Evolutionary conservation across 2,797 vertebrate species (phyloP).

Genomic region (Centropyge bicolor): DNA sequence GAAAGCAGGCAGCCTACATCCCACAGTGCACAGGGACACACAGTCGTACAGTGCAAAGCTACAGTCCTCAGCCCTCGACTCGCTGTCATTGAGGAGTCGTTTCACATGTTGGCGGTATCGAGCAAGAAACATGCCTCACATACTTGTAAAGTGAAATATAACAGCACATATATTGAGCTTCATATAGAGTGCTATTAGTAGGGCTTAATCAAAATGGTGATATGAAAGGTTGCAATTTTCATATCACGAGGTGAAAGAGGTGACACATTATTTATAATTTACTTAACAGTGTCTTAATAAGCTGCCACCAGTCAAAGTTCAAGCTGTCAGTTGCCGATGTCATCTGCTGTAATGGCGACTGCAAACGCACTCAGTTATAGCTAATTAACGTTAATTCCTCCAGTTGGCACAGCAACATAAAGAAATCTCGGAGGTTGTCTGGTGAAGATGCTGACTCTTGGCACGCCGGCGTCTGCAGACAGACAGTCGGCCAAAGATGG

Average conservation of each 20-base stretch:
- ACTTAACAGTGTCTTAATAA: background rate
- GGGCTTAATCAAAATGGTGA: background rate
- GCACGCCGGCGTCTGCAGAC: background rate
- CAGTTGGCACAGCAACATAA: constrained; percentile 13
- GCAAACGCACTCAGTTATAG: constrained; percentile 2
- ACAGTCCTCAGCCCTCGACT: constrained; percentile 8
- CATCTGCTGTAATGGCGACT: background rate
- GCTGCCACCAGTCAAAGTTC: constrained; percentile 10
- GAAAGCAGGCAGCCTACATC: constrained; percentile 45
- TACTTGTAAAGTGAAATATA: background rate
- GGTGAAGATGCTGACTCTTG: constrained; percentile 10
- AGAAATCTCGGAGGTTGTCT: constrained; percentile 14
- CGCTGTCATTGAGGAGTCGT: background rate
- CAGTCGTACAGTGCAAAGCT: background rate
- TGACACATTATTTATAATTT: constrained; percentile 14
- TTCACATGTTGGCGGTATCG: background rate
- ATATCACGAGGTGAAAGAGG: background rate
- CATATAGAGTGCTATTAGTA: background rate
- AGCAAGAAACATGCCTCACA: background rate
- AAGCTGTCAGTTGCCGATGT: constrained; percentile 19
- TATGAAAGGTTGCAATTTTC: constrained; percentile 34
- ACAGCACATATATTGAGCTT: background rate
- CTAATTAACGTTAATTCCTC: constrained; percentile 30
- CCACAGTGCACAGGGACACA: background rate
- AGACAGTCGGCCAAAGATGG: background rate